These are phyloP conservation scores for Gadopsis marmoratus DNA, from an alignment of 2,797 vertebrate species.

Conservation along the genomic window DNA sequence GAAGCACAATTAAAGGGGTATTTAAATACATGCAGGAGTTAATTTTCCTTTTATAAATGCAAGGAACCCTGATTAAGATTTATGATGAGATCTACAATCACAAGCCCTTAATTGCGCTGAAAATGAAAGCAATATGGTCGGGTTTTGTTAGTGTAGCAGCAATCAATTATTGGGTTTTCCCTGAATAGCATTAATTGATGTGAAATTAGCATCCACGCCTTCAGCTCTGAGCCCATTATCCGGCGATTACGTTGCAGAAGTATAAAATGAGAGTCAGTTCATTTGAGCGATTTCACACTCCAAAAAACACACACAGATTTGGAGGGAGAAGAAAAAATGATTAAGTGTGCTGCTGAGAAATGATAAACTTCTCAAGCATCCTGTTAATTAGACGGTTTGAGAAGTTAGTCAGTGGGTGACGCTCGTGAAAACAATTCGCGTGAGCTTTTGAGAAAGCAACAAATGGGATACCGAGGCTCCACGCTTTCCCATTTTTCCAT, in stretches of 20 bases:
- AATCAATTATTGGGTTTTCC: slow-evolving; percentile 77
- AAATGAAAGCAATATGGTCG: slow-evolving; percentile 74
- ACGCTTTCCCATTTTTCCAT: neutral
- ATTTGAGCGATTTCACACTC: slow-evolving; percentile 78
- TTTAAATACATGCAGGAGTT: slow-evolving; percentile 48
- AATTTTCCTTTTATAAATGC: slow-evolving; percentile 47
- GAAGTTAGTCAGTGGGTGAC: slow-evolving; percentile 53
- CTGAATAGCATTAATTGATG: slow-evolving; percentile 82
- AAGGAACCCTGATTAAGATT: slow-evolving; percentile 70
- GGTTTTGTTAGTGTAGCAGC: slow-evolving; percentile 65
- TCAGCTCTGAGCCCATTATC: slow-evolving; percentile 78
- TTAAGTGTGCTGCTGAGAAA: slow-evolving; percentile 70
- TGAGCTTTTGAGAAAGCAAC: slow-evolving; percentile 21
- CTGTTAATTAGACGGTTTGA: slow-evolving; percentile 61
- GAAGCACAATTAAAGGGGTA: slow-evolving; percentile 7
- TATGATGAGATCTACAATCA: slow-evolving; percentile 60
- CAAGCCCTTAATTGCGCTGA: slow-evolving; percentile 66
- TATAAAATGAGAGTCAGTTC: slow-evolving; percentile 72
- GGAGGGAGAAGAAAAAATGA: slow-evolving; percentile 48
- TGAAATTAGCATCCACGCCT: slow-evolving; percentile 80
- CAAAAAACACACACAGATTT: slow-evolving; percentile 72
- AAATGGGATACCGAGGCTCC: slow-evolving; percentile 1
- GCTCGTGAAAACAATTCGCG: slow-evolving; percentile 23
- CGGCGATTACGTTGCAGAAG: slow-evolving; percentile 74
- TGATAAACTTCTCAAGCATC: slow-evolving; percentile 67